Base-by-base conservation (phyloP, 2,888 invertebrate genomes). In the Dilophus febrilis region DNA sequence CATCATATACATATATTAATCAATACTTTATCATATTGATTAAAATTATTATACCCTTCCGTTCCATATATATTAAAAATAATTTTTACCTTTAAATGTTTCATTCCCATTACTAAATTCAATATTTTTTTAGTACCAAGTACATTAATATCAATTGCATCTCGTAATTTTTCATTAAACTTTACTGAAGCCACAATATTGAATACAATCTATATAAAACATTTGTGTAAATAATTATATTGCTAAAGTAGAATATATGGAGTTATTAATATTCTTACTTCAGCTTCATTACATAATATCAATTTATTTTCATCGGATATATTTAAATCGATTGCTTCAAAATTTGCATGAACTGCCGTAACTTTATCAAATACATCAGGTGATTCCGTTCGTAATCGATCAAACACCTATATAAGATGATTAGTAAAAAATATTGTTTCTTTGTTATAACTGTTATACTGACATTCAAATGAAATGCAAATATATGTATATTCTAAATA, bases 241-340 rank as follows among this genome's bases (percentile, higher is more conserved):
- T n/a, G n/a, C n/a, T n/a, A n/a, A n/a, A n/a, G n/a, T n/a, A n/a
- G n/a, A n/a, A n/a, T n/a, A n/a, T n/a, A n/a, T n/a, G n/a, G n/a
- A n/a, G n/a, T n/a, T n/a, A n/a, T n/a, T n/a, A n/a, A n/a, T n/a
- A 72, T 70, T 18, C 73, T 68, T 45, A 79, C 61, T 44, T 73
- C 64, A 14, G 76, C 70, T 48, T 64, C 62, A 43, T 64, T 58
- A 44, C 59, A 59, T 38, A 70, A 50, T 44, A 61, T 48, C 40
- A 55, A 56, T 45, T 64, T 59, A 47, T 66, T 66, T 31, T 55
- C 45, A 26, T 53, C 45, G 26, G 57, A 48, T 40, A 70, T 54
- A 45, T 65, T 68, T 44, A 74, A 56, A 40, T 65, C 65, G 37
- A 65, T 61, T 36, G 57, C 51, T 35, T 55, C 55, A 31, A 63